Percentiles rank a stretch among this genome's conserved stretches.
Conservation (phyloP, 2,113 vertebrate genomes). For the Dromaius novaehollandiae region DNA sequence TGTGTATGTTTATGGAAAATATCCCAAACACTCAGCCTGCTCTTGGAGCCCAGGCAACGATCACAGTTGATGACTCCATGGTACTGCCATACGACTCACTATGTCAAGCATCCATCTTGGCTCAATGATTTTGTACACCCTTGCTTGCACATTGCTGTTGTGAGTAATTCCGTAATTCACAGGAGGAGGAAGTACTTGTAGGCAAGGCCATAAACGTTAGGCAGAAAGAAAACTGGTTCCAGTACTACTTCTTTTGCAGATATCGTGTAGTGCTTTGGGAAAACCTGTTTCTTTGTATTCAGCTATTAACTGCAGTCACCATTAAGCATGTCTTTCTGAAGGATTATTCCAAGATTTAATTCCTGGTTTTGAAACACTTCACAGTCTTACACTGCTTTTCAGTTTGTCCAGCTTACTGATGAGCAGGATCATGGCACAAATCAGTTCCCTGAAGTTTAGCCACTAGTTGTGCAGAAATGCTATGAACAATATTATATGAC, state of each 20-base stretch:
- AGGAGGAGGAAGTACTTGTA: neutral
- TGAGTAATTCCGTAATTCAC: neutral
- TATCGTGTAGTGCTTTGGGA: neutral
- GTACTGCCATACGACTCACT: neutral
- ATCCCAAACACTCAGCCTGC: neutral
- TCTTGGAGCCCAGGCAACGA: neutral
- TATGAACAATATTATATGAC: neutral
- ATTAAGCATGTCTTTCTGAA: neutral
- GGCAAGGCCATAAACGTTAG: neutral
- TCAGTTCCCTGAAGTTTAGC: neutral
- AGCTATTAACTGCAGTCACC: neutral
- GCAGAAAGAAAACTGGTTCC: neutral
- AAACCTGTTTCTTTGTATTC: neutral
- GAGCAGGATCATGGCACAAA: neutral
- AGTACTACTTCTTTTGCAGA: neutral
- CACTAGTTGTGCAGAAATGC: neutral
- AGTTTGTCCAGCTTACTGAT: neutral
- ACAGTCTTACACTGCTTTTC: neutral
- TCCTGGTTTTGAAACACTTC: neutral
- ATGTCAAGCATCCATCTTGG: neutral
- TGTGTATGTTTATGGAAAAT: conserved; percentile 50
- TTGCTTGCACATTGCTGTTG: neutral
- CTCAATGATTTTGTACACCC: neutral
- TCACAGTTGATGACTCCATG: neutral
- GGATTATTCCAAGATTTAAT: neutral